Conservation (phyloP, 2,113 vertebrate genomes). For the Clupea harengus region DNA sequence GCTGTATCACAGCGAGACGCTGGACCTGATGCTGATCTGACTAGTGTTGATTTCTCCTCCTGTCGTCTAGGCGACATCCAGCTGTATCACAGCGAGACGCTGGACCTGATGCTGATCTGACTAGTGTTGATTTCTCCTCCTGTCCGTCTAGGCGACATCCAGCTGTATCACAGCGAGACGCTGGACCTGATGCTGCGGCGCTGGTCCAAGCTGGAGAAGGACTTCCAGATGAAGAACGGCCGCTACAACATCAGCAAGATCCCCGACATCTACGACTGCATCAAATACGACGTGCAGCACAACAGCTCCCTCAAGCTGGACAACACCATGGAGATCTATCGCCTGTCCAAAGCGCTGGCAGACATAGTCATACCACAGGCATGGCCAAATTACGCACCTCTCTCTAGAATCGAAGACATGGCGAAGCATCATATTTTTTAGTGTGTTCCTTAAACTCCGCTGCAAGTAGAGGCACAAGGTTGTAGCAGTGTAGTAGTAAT, state of each 20-base stretch:
- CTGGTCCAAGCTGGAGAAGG: conserved; percentile 88
- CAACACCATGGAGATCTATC: conserved; percentile 85
- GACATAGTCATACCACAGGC: conserved; percentile 90
- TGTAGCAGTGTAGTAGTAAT: no score
- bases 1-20: no score
- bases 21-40: no score
- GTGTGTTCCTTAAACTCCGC: no score
- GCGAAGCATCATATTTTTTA: no score
- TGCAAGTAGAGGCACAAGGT: no score
- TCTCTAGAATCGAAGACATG: no score
- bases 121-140: no score
- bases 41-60: no score
- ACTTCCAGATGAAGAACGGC: conserved; percentile 89
- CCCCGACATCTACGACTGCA: conserved; percentile 89
- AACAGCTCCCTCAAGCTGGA: conserved; percentile 84
- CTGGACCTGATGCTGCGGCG: conserved; percentile 85
- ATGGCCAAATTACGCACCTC: background rate
- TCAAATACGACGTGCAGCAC: conserved; percentile 89
- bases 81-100: no score
- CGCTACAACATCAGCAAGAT: conserved; percentile 91
- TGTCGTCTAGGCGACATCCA: conserved; percentile 59
- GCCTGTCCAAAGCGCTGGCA: conserved; percentile 86
- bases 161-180: conserved; percentile 87
- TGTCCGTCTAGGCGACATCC: conserved; percentile 73
- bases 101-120: no score